A percentile compares a stretch with the other conserved stretches of the same genome.
Evolutionary conservation across 1,140 invertebrate genomes (phyloP).

Genomic region (Lamellibrachia luymesi): DNA sequence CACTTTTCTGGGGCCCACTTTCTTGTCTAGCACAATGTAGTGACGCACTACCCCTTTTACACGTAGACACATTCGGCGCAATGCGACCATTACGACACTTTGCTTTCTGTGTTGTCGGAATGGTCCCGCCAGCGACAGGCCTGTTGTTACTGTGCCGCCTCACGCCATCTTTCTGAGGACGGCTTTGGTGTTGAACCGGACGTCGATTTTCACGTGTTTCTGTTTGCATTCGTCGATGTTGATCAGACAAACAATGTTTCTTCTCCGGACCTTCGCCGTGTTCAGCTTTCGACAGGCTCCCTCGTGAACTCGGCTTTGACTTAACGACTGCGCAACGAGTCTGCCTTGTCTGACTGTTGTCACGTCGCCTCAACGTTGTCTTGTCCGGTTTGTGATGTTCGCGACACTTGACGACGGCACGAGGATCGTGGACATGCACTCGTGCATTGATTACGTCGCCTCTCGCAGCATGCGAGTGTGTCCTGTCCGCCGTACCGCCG

Average conservation of each 20-base stretch:
- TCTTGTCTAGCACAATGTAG: neutral
- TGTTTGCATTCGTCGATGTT: neutral
- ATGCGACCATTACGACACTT: neutral
- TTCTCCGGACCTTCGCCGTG: neutral
- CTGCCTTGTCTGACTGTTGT: neutral
- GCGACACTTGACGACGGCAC: neutral
- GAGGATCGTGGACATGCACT: neutral
- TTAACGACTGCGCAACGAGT: neutral
- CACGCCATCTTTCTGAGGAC: neutral
- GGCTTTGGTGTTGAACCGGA: neutral
- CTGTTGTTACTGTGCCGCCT: neutral
- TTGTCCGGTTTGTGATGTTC: neutral
- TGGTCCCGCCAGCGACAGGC: neutral
- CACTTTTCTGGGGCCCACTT: neutral
- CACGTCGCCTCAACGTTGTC: neutral
- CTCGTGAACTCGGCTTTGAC: neutral
- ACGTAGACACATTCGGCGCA: neutral
- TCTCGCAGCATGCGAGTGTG: neutral
- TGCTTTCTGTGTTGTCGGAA: neutral
- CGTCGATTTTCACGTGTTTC: neutral
- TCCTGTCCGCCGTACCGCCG: neutral
- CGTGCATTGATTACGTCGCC: neutral
- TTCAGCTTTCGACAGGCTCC: neutral
- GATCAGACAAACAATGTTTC: neutral
- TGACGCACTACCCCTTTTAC: neutral